A percentile compares a stretch with the other conserved stretches of the same genome.
These are phyloP conservation scores for Acyrthosiphon pisum DNA, from an alignment of 1,140 invertebrate species.

Conservation along the genomic window DNA sequence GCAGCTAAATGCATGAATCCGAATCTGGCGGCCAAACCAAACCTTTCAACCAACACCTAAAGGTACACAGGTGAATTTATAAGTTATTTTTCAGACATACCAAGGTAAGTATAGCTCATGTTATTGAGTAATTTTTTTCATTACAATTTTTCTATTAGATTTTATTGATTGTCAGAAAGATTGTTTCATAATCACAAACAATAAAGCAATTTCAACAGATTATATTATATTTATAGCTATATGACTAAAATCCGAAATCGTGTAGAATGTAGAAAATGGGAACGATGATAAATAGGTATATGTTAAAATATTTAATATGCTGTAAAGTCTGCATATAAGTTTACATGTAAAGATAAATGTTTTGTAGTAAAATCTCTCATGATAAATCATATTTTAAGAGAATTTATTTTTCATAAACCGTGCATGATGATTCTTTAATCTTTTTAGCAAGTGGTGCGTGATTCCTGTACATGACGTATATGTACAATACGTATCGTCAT, in stretches of 20 bases:
- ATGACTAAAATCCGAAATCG: neutral
- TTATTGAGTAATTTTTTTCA: neutral
- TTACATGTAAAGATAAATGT: neutral
- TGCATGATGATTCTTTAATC: slow-evolving; percentile 11
- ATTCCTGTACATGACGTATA: neutral
- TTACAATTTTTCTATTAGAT: neutral
- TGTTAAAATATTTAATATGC: neutral
- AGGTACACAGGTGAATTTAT: neutral
- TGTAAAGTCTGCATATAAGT: no score
- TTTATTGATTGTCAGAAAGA: neutral
- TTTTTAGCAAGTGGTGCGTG: slow-evolving; percentile 31
- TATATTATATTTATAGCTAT: neutral
- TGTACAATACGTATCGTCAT: neutral
- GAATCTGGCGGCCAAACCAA: slow-evolving; percentile 67
- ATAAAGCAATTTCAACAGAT: neutral
- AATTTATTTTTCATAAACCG: slow-evolving; percentile 21
- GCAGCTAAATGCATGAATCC: slow-evolving; percentile 71
- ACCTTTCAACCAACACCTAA: slow-evolving; percentile 69
- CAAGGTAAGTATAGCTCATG: neutral
- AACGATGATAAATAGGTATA: neutral
- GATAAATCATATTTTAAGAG: neutral
- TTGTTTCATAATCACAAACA: neutral
- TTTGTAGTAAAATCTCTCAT: neutral
- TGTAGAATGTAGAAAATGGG: neutral
- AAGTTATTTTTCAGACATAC: neutral